A percentile compares a stretch with the other conserved stretches of the same genome.
Evolutionary conservation across 2,797 vertebrate genomes (phyloP).

Genomic region (Centroberyx gerrardi): DNA sequence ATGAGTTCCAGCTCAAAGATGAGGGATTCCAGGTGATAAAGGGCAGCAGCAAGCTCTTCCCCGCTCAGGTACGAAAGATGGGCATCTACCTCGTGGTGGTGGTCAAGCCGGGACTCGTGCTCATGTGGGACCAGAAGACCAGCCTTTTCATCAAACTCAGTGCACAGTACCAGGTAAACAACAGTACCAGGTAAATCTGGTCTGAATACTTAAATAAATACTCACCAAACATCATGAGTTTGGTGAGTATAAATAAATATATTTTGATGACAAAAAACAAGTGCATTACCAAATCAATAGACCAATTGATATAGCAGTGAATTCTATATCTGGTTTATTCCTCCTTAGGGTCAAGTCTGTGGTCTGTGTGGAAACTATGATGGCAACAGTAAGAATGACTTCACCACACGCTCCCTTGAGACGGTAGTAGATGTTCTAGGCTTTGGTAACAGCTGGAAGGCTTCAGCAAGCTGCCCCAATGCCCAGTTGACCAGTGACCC

Average conservation of each 20-base stretch:
- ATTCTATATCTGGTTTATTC: neutral
- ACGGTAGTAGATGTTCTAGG: slow-evolving; percentile 82
- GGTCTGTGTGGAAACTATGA: slow-evolving; percentile 93
- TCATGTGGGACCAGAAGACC: slow-evolving; percentile 94
- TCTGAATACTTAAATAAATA: no score
- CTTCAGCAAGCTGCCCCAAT: slow-evolving; percentile 83
- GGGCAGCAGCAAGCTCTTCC: slow-evolving; percentile 71
- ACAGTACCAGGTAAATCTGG: no score
- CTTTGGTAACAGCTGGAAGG: slow-evolving; percentile 92
- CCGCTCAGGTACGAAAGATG: slow-evolving; percentile 86
- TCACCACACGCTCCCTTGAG: slow-evolving; percentile 87
- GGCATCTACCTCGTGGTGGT: slow-evolving; percentile 91
- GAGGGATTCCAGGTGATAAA: slow-evolving; percentile 85
- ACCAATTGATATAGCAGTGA: neutral
- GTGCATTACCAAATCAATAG: neutral
- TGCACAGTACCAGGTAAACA: slow-evolving; percentile 87
- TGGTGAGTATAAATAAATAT: no score
- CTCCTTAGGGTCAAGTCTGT: slow-evolving; percentile 88
- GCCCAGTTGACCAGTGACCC: slow-evolving; percentile 70
- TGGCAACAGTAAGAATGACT: slow-evolving; percentile 90
- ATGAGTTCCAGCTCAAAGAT: slow-evolving; percentile 88
- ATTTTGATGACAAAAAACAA: neutral
- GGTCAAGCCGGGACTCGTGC: slow-evolving; percentile 84
- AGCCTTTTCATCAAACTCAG: slow-evolving; percentile 91
- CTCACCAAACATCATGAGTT: no score